Conservation (phyloP, 1,140 invertebrate genomes). For the Pemphigus obesinymphae region DNA sequence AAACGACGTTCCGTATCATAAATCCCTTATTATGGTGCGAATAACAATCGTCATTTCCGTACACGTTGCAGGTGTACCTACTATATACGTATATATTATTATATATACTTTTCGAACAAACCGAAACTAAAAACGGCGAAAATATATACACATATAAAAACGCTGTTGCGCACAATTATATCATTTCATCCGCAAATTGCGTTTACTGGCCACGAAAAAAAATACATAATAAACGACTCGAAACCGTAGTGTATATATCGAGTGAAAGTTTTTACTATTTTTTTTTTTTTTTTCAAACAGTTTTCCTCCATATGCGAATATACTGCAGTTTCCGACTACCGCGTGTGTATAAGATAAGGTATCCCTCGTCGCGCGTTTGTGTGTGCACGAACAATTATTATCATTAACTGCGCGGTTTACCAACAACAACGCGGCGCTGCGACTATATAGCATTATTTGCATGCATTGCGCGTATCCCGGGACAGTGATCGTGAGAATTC, state of each 20-base stretch:
- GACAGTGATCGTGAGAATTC: constrained; percentile 8
- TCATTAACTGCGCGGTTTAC: neutral
- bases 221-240: neutral
- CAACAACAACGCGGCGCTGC: neutral
- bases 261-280: neutral
- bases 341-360: too few species aligned
- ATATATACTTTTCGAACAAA: too few species aligned
- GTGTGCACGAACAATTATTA: constrained; percentile 21
- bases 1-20: too few species aligned
- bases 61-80: too few species aligned
- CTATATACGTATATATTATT: too few species aligned
- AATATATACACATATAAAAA: neutral
- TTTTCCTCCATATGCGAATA: too few species aligned
- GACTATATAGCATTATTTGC: too few species aligned
- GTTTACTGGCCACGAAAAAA: neutral
- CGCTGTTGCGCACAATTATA: neutral
- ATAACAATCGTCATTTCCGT: neutral
- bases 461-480: neutral
- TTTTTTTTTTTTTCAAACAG: neutral
- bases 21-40: too few species aligned
- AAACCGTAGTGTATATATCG: neutral
- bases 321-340: neutral
- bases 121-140: neutral
- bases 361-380: neutral
- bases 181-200: neutral